Conservation (phyloP, 2,888 invertebrate species). For the Acanthosepion lycidas region DNA sequence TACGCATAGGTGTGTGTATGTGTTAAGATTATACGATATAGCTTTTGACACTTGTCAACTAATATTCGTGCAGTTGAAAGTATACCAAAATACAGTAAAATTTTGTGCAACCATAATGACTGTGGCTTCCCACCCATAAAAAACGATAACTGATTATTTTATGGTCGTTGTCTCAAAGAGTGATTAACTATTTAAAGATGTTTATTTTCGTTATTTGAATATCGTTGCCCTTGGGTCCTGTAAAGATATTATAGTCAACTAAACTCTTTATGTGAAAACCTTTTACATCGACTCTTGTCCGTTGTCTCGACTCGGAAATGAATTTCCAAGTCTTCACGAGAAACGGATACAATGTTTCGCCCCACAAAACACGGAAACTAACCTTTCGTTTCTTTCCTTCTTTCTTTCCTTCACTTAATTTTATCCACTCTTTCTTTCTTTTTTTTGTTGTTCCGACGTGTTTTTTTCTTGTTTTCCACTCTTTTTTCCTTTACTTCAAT, state of each 20-base stretch:
- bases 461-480: neutral
- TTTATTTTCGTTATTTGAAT: neutral
- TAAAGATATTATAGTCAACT: neutral
- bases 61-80: no score
- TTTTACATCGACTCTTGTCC: conserved; percentile 2
- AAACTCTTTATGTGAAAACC: conserved; percentile 11
- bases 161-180: conserved; percentile 11
- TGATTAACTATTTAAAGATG: conserved; percentile 33
- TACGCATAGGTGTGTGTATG: no score
- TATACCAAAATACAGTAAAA: no score
- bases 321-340: conserved; percentile 16
- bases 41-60: no score
- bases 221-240: neutral
- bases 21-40: no score
- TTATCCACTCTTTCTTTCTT: neutral
- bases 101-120: no score
- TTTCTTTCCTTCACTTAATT: neutral
- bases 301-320: neutral
- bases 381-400: neutral
- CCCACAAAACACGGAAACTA: neutral
- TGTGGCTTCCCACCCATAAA: no score
- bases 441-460: accelerated
- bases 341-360: neutral
- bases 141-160: neutral
- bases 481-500: neutral